Evolutionary conservation across 1,140 invertebrate genomes (phyloP).

Genomic region (Drosophila nikananu): DNA sequence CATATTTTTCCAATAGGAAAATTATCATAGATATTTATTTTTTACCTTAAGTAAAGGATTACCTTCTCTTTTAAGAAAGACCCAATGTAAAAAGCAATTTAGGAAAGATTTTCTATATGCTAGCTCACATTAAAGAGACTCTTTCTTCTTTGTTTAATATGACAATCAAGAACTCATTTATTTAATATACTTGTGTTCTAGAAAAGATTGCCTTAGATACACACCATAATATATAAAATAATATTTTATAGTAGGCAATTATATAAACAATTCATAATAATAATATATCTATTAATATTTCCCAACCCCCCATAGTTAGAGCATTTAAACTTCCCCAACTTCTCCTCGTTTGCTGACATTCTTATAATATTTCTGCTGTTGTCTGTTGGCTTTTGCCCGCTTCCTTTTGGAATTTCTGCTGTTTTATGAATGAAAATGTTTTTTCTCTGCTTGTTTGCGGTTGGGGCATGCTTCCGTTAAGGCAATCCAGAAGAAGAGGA

Average conservation of each 20-base stretch:
- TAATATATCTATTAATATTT: not conserved
- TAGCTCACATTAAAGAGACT: not conserved
- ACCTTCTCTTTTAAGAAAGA: not conserved
- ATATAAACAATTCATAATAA: not conserved
- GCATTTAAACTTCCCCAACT: constrained; percentile 4
- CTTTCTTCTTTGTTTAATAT: not conserved
- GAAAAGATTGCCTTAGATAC: not conserved
- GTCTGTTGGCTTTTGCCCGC: constrained; percentile 63
- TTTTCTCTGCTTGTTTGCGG: constrained; percentile 53
- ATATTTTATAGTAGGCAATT: not conserved
- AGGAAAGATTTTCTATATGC: not conserved
- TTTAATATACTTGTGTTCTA: not conserved
- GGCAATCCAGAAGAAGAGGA: constrained; percentile 46
- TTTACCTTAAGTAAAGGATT: no score
- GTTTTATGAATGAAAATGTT: constrained; percentile 81
- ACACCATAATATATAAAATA: not conserved
- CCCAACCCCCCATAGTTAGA: not conserved
- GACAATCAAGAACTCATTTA: not conserved
- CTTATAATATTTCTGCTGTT: constrained; percentile 52
- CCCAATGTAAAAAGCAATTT: not conserved
- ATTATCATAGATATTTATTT: not conserved
- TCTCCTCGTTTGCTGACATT: constrained; percentile 9
- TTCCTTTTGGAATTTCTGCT: constrained; percentile 82
- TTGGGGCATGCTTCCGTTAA: constrained; percentile 80
- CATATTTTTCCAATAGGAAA: not conserved